Evolutionary conservation across 2,888 invertebrate genomes (phyloP), one percentile per base, ranked within the genome.

Genomic region (Trichogramma evanescens): DNA sequence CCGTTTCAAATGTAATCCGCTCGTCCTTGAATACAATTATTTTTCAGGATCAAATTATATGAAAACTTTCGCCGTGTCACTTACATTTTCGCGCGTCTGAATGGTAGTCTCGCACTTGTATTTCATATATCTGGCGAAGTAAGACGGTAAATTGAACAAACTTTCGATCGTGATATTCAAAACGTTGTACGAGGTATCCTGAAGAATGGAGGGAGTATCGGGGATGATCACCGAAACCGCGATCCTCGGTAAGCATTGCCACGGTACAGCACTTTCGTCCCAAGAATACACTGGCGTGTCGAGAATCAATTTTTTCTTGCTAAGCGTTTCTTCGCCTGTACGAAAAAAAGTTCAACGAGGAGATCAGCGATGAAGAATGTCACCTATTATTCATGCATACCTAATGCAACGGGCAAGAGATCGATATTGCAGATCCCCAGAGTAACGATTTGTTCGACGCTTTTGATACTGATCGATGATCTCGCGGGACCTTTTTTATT

Each of bases 401-500:
- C 74, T 50, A 74, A 62, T 4, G 71, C 13, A 44, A 74, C 54
- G 40, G 74, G 72, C 54, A 74, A 64, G 9, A 74, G 43, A 61
- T 74, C 74, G 7, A 74, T 39, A 59, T 67, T 74, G 54, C 73
- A 73, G n/a, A 71, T 59, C 41, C 74, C 71, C 4, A 72, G 42
- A 26, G 67, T 8, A 2, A 26, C 26, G 48, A 43, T 46, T 1
- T 6, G 1, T 45, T 26, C 54, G 7, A 4, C n/a, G 26, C 26
- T 38, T 42, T 46, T 3, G 54, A 54, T 9, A 2, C 26, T 26
- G 26, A 9, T 6, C 41, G 53, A 8, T 41, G 46, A n/a, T 13
- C 39, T 40, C 3, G 6, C 6, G 44, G 13, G 13, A n/a, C 3
- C 50, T 52, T 51, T 46, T 26, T 26, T 26, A 26, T 26, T 56